phyloP scores from a whole-genome alignment of 2,797 vertebrate species.

The Cuniculus paca region DNA sequence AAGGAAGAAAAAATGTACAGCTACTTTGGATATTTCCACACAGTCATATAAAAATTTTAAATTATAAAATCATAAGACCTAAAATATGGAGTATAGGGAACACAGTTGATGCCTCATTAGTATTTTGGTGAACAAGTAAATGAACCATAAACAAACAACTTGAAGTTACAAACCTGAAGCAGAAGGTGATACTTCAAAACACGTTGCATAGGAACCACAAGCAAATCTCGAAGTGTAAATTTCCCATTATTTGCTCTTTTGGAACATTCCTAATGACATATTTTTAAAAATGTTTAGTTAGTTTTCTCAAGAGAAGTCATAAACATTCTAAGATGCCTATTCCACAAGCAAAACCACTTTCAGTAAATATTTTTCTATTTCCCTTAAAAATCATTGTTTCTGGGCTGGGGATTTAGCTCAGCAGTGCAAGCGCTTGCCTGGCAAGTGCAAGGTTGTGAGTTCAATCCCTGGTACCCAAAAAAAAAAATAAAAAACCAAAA shows the following conservation, averaged over 20 bases:
- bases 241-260: constrained; percentile 99
- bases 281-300: constrained; percentile 54
- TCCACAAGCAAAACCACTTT: neutral
- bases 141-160: neutral
- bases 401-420: too few relatives aligned
- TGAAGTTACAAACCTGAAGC: constrained; percentile 92
- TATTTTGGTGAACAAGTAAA: neutral
- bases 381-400: neutral
- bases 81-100: neutral
- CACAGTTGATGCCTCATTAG: fast-evolving
- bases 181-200: constrained; percentile 98
- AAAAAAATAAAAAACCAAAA: too few relatives aligned
- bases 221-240: constrained; percentile 96
- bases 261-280: constrained; percentile 94
- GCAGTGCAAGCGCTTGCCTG: too few relatives aligned
- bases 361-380: neutral
- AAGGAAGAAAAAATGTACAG: neutral
- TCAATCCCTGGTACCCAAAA: too few relatives aligned
- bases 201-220: constrained; percentile 99
- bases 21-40: neutral
- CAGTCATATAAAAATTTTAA: neutral
- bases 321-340: constrained; percentile 39
- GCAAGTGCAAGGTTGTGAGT: too few relatives aligned
- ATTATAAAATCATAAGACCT: neutral
- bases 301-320: constrained; percentile 21